Base-by-base conservation (phyloP, 2,113 vertebrate species). In the Chaenogobius annularis region DNA sequence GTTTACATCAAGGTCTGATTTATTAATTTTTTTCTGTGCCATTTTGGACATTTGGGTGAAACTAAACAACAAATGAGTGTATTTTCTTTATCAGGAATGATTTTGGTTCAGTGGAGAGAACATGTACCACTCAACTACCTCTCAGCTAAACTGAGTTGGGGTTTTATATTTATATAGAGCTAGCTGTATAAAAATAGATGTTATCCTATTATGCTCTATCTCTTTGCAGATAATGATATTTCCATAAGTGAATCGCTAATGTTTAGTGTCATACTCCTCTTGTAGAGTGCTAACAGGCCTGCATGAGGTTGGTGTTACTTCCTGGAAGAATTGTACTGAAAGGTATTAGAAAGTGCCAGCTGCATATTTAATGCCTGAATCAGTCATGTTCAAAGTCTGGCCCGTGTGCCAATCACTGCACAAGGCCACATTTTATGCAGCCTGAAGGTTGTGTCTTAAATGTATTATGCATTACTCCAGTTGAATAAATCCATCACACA, bases 231-330 rank as follows among this genome's bases (percentile, higher is more conserved):
- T 40, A 37, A 35, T 9, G 17, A 40, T 35, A 63, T 63, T 63
- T 40, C 31, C 61, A 19, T 17, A 40, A 10, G 13, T 63, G 15
- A 63, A 63, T 63, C 35, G 15, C 15, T 37, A 63, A 63, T 63
- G 61, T 63, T 59, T 59, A 15, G 23, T 15, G 26, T 59, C 56
- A 26, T 31, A 31, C 22, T 59, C 23, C 56, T 35, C 56, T 35
- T 59, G 56, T 59, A 61, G 43, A 76, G 69, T 81, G 61, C 73
- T 54, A 74, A 82, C 11, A 54, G 44, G 61, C 22, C 54, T 44
- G 59, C 19, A 59, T 56, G 64, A 63, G 52, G 7, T 23, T 13
- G 22, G 20, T 61, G 68, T 23, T 69, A 20, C 46, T 35, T 13
- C n/a, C 69, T 72, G 10, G 13, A 43, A 31, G 5, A 35, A 37